A percentile compares a stretch with the other conserved stretches of the same genome.
Conservation (phyloP, 2,797 vertebrate species). For the Sebastes alutus region DNA sequence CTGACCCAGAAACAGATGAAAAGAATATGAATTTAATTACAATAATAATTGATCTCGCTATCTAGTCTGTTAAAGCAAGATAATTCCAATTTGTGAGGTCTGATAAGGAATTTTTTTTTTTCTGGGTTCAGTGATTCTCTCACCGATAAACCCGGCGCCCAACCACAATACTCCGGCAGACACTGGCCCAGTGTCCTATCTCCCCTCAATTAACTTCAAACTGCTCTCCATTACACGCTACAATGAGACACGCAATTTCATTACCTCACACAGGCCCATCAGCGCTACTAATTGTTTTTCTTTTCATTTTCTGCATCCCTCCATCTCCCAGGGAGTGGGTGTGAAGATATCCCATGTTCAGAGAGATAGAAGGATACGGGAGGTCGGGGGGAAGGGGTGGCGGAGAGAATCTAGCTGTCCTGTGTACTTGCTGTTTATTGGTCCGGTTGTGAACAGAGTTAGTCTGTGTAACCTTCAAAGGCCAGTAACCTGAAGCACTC, state of each 20-base stretch:
- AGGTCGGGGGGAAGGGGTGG: not conserved
- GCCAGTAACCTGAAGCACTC: conserved; percentile 60
- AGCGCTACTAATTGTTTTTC: conserved; percentile 79
- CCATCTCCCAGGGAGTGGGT: conserved; percentile 41
- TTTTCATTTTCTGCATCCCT: conserved; percentile 68
- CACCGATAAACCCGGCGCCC: conserved; percentile 60
- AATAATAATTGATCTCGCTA: conserved; percentile 60
- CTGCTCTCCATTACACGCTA: conserved; percentile 84
- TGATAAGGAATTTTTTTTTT: conserved; percentile 63
- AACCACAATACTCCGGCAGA: conserved; percentile 57
- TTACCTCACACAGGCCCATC: conserved; percentile 76
- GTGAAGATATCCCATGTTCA: conserved; percentile 43
- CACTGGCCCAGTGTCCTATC: conserved; percentile 76
- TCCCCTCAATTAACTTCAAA: conserved; percentile 84
- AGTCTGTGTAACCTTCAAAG: conserved; percentile 70
- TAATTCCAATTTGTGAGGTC: conserved; percentile 64
- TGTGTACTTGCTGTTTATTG: conserved; percentile 58
- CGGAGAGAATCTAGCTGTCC: conserved; percentile 5
- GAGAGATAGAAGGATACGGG: conserved; percentile 36
- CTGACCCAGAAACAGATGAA: conserved; percentile 51
- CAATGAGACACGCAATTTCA: conserved; percentile 79
- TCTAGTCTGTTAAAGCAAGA: conserved; percentile 63
- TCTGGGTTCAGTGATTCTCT: conserved; percentile 68
- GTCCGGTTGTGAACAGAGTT: conserved; percentile 46
- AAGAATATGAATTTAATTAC: conserved; percentile 71